These are phyloP conservation scores for Tachyglossus aculeatus DNA, from an alignment of 2,797 vertebrate genomes.

Conservation along the genomic window DNA sequence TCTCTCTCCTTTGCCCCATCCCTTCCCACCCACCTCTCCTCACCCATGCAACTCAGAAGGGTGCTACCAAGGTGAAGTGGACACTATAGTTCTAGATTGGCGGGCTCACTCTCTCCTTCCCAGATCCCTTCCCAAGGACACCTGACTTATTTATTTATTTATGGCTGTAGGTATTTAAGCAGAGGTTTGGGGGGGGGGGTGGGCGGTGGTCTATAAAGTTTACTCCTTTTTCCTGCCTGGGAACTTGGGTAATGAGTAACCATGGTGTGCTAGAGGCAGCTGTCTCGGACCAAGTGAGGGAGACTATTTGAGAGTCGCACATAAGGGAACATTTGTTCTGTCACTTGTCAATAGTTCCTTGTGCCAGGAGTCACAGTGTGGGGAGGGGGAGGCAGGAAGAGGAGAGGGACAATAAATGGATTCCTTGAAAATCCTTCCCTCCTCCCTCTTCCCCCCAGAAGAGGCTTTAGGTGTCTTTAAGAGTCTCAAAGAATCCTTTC, in stretches of 20 bases:
- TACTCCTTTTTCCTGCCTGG: conserved; percentile 60
- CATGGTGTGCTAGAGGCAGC: conserved; percentile 76
- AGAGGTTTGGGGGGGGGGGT: conserved; percentile 37
- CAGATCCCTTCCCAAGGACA: conserved; percentile 36
- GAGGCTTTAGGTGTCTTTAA: neutral
- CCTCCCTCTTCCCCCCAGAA: neutral
- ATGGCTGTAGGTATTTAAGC: conserved; percentile 5
- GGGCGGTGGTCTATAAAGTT: conserved; percentile 60
- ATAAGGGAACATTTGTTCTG: conserved; percentile 94
- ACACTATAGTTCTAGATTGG: too few relatives aligned
- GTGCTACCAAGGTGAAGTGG: too few relatives aligned
- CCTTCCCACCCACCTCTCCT: neutral
- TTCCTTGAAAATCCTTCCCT: conserved; percentile 56
- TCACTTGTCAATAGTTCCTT: conserved; percentile 88
- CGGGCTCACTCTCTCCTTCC: neutral
- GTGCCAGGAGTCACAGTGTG: conserved; percentile 79
- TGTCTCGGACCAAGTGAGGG: conserved; percentile 65
- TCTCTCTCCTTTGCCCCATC: too few relatives aligned
- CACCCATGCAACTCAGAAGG: neutral
- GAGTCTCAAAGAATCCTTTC: neutral
- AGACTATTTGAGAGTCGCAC: conserved; percentile 72
- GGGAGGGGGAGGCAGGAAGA: conserved; percentile 75
- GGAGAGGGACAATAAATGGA: conserved; percentile 72
- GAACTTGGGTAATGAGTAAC: conserved; percentile 80
- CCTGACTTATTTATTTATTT: conserved; percentile 70